Evolutionary conservation across 2,888 invertebrate species (phyloP).

Genomic region (Celastrina argiolus): DNA sequence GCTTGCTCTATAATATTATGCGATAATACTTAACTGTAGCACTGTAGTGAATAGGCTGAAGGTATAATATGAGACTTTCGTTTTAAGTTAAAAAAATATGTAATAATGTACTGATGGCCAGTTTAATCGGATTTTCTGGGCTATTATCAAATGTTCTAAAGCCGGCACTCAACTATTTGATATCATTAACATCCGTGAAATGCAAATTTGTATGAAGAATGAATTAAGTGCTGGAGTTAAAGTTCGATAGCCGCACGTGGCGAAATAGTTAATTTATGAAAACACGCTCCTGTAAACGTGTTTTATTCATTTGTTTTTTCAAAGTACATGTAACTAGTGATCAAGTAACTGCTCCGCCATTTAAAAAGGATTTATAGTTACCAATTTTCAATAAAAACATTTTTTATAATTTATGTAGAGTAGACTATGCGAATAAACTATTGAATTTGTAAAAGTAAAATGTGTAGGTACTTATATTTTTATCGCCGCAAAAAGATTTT

Average conservation of each 20-base stretch:
- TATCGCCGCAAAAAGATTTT: neutral
- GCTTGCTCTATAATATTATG: neutral
- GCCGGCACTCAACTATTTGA: neutral
- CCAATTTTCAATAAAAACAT: no score
- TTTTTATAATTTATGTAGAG: no score
- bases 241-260: slow-evolving; percentile 2
- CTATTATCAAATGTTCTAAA: neutral
- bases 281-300: neutral
- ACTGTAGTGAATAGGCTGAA: no score
- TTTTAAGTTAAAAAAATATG: no score
- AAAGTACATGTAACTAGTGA: neutral
- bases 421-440: no score
- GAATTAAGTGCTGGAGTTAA: neutral
- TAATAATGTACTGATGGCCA: no score
- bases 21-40: neutral
- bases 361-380: no score
- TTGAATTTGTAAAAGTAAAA: neutral
- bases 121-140: neutral
- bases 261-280: slow-evolving; percentile 1
- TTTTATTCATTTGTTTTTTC: neutral
- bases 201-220: slow-evolving; percentile 2
- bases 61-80: no score
- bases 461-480: neutral
- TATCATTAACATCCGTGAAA: slow-evolving; percentile 4
- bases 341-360: neutral